Evolutionary conservation across 2,113 vertebrate genomes (phyloP).

Genomic region (Okapia johnstoni): DNA sequence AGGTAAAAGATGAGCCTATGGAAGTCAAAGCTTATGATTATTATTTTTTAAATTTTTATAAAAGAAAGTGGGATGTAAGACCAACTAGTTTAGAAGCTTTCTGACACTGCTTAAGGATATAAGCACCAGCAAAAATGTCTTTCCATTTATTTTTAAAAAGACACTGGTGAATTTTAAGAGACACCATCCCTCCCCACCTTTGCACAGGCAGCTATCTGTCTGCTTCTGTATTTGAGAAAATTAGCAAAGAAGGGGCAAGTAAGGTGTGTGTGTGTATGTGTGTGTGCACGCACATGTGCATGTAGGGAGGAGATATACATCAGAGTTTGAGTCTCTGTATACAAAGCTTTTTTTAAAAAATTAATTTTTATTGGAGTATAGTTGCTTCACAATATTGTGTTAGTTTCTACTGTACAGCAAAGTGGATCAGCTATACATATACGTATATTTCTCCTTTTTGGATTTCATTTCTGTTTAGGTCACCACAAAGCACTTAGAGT

Average conservation of each 20-base stretch:
- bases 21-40: neutral
- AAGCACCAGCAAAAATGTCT: neutral
- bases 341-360: neutral
- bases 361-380: neutral
- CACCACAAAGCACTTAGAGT: neutral
- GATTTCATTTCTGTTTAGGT: neutral
- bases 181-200: accelerated
- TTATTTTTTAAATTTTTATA: neutral
- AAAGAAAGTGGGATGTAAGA: neutral
- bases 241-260: neutral
- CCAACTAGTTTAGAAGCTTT: neutral
- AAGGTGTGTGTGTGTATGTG: neutral
- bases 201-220: neutral
- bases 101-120: neutral
- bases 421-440: neutral
- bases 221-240: neutral
- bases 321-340: neutral
- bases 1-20: neutral
- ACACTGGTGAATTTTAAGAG: neutral
- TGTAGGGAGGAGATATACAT: neutral
- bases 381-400: neutral
- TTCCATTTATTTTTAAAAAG: neutral
- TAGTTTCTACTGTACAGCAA: neutral
- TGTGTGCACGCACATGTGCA: accelerated
- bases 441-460: neutral